Evolutionary conservation across 2,888 invertebrate species (phyloP), one percentile per base, ranked within the genome.

Genomic region (Folsomia manolachei): DNA sequence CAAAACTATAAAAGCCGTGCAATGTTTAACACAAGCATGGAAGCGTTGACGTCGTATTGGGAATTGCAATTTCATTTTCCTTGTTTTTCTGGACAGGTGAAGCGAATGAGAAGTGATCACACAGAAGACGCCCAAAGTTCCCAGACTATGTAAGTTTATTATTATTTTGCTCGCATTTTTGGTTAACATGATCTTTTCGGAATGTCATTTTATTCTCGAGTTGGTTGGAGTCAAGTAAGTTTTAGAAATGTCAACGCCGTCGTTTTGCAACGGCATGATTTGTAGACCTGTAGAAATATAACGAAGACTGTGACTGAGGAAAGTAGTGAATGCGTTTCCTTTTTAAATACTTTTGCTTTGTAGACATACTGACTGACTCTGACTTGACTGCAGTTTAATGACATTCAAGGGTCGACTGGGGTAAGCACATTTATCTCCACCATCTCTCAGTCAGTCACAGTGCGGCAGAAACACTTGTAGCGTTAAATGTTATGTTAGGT

Each of bases 71-170:
- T 56, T 56, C 19, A 56, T n/a, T 64, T 60, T 62, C 19, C 53
- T 70, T n/a, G 27, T 69, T 18, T 27, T 66, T 26, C 56, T 53
- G 69, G 67, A 56, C 74, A 76, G 74, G 76, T 73, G 65, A 76
- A 76, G 69, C 69, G 72, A 51, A 39, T 51, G 52, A 61, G 72
- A 63, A 25, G 52, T 56, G 72, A 72, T 26, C 56, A 39, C 70
- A 52, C 19, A 14, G 51, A 27, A n/a, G 66, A 71, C 72, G 65
- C 53, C 61, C 64, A 71, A 63, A 70, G 27, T 52, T 68, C 76
- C 21, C 71, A 72, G 24, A 72, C 76, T 27, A 53, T 72, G 76
- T 76, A 76, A 76, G 76, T 73, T n/a, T 39, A 39, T 39, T 14
- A 14, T 7, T 14, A 56, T 56, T 19, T 56, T 56, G 7, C 56